Evolutionary conservation across 2,888 invertebrate species (phyloP).

Genomic region (Drosophila quinaria): DNA sequence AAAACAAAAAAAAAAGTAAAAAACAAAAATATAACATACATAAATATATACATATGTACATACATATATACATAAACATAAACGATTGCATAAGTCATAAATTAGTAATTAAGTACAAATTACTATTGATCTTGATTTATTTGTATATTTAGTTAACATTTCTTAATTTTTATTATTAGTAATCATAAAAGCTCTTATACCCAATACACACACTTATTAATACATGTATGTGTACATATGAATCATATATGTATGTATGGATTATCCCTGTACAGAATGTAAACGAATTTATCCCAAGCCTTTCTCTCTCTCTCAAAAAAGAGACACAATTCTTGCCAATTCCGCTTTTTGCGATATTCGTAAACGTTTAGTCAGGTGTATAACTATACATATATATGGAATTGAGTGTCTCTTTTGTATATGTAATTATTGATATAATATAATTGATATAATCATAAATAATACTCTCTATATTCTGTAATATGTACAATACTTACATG

Average conservation of each 20-base stretch:
- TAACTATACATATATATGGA: constrained; percentile 1
- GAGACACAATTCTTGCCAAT: not conserved
- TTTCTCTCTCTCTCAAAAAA: not conserved
- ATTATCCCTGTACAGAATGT: constrained; percentile 10
- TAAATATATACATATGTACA: constrained; percentile 42
- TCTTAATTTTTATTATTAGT: constrained; percentile 7
- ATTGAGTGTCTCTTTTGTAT: not conserved
- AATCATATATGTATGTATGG: constrained; percentile 1
- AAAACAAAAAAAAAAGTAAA: not conserved
- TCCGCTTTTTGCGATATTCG: not conserved
- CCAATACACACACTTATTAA: not conserved
- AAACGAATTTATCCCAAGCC: not conserved
- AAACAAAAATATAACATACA: constrained; percentile 13
- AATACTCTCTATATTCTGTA: constrained; percentile 1
- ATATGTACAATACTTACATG: constrained; percentile 5
- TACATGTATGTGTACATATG: not conserved
- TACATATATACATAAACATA: constrained; percentile 41
- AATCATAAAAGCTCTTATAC: not conserved
- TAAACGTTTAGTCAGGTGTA: not conserved
- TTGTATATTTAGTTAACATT: constrained; percentile 3
- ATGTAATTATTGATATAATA: constrained; percentile 9
- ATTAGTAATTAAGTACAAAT: constrained; percentile 22
- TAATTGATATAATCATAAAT: constrained; percentile 1
- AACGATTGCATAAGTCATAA: constrained; percentile 36
- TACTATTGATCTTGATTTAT: constrained; percentile 6